Evolutionary conservation across 1,140 invertebrate species (phyloP).

Genomic region (Cotesia glomerata): DNA sequence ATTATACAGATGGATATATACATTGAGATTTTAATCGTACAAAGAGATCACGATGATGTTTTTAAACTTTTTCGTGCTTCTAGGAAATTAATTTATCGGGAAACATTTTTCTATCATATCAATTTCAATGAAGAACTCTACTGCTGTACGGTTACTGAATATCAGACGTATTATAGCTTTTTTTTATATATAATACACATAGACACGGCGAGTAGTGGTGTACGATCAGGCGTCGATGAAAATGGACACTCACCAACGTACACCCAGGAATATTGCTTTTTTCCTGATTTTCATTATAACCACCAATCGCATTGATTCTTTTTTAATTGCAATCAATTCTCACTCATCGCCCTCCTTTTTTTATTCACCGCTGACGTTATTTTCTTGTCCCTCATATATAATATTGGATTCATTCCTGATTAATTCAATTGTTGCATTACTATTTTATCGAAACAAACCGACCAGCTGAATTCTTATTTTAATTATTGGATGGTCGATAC

Average conservation of each 20-base stretch:
- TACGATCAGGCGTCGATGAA: conserved; percentile 24
- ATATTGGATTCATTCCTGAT: neutral
- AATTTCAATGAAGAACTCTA: neutral
- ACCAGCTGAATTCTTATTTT: neutral
- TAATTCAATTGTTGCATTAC: neutral
- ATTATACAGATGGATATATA: conserved; percentile 49
- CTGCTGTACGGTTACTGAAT: neutral
- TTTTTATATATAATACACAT: neutral
- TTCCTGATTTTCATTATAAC: conserved; percentile 26
- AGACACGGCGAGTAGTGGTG: neutral
- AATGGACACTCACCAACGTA: conserved; percentile 17
- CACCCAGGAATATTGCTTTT: conserved; percentile 32
- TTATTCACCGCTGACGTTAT: neutral
- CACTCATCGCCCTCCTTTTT: conserved; percentile 14
- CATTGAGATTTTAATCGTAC: conserved; percentile 52
- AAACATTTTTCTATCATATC: conserved; percentile 32
- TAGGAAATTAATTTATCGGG: conserved; percentile 55
- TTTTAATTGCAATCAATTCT: conserved; percentile 23
- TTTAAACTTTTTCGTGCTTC: conserved; percentile 40
- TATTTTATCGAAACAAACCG: neutral
- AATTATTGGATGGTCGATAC: neutral
- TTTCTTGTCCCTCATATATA: neutral
- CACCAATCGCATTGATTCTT: conserved; percentile 8
- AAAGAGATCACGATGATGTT: conserved; percentile 39
- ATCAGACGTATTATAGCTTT: neutral